phyloP scores from a whole-genome alignment of 2,797 vertebrate genomes.

The Sphaeramia orbicularis region DNA sequence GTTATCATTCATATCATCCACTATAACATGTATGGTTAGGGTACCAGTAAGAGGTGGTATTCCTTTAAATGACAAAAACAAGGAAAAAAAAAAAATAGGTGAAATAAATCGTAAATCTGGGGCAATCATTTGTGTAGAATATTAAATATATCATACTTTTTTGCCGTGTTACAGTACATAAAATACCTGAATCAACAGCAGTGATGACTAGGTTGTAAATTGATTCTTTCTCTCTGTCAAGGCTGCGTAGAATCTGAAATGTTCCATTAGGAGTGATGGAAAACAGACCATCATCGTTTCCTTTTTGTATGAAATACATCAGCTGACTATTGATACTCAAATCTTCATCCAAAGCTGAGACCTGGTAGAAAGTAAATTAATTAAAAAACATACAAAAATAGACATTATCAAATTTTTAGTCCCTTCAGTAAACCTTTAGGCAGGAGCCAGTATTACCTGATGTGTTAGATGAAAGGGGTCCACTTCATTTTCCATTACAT shows the following conservation, averaged over 20 bases:
- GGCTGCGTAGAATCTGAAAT: constrained; percentile 71
- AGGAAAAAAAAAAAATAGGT: neutral
- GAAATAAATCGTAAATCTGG: no score
- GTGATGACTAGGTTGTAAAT: constrained; percentile 70
- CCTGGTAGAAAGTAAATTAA: constrained; percentile 52
- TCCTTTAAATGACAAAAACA: constrained; percentile 69
- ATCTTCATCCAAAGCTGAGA: constrained; percentile 84
- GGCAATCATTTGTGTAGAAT: no score
- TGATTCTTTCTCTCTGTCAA: constrained; percentile 79
- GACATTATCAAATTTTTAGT: neutral
- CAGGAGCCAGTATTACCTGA: constrained; percentile 65
- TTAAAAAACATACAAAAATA: constrained; percentile 10
- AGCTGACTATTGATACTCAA: constrained; percentile 78
- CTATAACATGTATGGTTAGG: constrained; percentile 73
- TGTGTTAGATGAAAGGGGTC: constrained; percentile 64
- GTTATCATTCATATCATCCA: constrained; percentile 86
- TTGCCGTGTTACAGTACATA: neutral
- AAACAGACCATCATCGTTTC: constrained; percentile 73
- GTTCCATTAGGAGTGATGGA: constrained; percentile 75
- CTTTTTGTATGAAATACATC: constrained; percentile 72
- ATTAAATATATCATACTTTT: neutral
- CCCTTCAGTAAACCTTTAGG: neutral
- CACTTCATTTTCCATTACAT: constrained; percentile 77
- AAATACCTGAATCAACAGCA: constrained; percentile 85
- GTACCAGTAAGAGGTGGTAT: constrained; percentile 80